Conservation (phyloP, 2,888 invertebrate species). For the Calliphora vomitoria region DNA sequence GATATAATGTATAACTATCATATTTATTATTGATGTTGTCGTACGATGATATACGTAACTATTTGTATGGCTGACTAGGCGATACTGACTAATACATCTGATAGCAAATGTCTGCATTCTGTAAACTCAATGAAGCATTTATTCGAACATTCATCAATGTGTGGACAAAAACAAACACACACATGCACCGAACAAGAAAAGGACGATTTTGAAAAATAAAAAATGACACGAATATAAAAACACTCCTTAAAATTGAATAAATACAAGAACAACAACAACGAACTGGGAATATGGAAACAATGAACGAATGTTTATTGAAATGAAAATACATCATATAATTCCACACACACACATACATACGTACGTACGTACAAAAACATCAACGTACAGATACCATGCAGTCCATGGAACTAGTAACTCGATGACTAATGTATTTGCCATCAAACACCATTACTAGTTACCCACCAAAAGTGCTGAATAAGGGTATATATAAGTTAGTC, state of each 20-base stretch:
- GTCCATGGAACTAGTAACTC: no score
- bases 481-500: no score
- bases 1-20: background rate
- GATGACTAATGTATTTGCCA: no score
- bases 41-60: background rate
- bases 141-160: constrained; percentile 1
- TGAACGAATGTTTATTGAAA: constrained; percentile 20
- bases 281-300: background rate
- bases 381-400: no score
- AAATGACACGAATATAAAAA: background rate
- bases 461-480: no score
- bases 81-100: constrained; percentile 30
- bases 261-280: constrained; percentile 7
- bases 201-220: constrained; percentile 16
- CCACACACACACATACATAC: background rate
- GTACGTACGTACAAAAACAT: no score
- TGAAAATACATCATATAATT: constrained; percentile 14
- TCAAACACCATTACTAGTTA: no score
- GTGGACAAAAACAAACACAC: background rate
- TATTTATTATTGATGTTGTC: constrained; percentile 9
- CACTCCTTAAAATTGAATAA: constrained; percentile 1
- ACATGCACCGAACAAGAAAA: constrained; percentile 5
- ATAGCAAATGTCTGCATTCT: constrained; percentile 50
- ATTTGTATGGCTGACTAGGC: constrained; percentile 40
- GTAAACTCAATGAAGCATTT: constrained; percentile 44